A percentile compares a stretch with the other conserved stretches of the same genome.
These are phyloP conservation scores for Ypsolopha scabrella DNA, from an alignment of 2,888 invertebrate species.

Conservation along the genomic window DNA sequence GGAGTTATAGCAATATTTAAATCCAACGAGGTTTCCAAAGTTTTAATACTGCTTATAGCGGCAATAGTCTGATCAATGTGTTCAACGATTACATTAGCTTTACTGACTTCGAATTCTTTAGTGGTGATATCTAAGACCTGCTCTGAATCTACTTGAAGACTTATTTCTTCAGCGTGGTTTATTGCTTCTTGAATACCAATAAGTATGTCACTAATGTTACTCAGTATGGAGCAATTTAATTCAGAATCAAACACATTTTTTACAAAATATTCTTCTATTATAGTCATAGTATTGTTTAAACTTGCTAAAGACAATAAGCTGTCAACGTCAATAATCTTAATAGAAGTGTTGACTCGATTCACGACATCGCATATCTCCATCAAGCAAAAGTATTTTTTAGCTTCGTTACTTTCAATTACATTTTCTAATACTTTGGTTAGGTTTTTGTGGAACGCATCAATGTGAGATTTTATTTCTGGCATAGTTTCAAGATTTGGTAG, in stretches of 20 bases:
- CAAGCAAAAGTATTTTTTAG: constrained; percentile 43
- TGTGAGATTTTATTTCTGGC: constrained; percentile 31
- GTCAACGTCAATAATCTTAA: constrained; percentile 37
- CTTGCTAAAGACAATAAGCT: constrained; percentile 35
- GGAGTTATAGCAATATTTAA: constrained; percentile 23
- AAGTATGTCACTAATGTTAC: constrained; percentile 33
- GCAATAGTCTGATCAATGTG: constrained; percentile 46
- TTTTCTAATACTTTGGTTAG: constrained; percentile 69
- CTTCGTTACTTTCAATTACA: constrained; percentile 63
- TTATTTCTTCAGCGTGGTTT: constrained; percentile 39
- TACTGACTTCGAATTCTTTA: constrained; percentile 17
- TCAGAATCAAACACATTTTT: constrained; percentile 40
- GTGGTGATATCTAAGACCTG: constrained; percentile 28
- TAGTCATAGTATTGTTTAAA: constrained; percentile 40
- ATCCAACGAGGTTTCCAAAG: constrained; percentile 29
- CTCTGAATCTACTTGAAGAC: constrained; percentile 36
- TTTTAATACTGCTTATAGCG: constrained; percentile 34
- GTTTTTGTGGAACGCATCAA: constrained; percentile 56
- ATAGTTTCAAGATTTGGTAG: constrained; percentile 34
- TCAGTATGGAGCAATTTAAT: constrained; percentile 37
- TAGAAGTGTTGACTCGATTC: constrained; percentile 38
- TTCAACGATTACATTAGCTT: constrained; percentile 35
- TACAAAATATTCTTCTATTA: constrained; percentile 38
- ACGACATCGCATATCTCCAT: constrained; percentile 52
- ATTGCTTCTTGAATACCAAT: constrained; percentile 39